Evolutionary conservation across 2,888 invertebrate genomes (phyloP), one percentile per base, ranked within the genome.

Genomic region (Adineta ricciae): DNA sequence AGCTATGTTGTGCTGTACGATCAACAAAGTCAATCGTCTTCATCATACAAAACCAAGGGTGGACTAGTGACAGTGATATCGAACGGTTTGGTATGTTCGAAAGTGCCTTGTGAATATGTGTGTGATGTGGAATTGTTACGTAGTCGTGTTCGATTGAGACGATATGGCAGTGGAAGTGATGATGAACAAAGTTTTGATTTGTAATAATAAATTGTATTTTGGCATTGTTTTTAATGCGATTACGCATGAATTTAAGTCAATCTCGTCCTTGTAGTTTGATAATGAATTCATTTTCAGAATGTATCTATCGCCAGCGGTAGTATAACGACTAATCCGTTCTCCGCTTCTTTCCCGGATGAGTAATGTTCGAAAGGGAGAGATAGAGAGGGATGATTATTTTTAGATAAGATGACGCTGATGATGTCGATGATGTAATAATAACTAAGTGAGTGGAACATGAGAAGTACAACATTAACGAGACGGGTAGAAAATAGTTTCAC

Each of bases 361-460:
- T 27, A 36, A 36, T 64, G 32, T 64, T 32, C 32, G 64, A 32
- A 14, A 64, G 32, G 32, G 14, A 36, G 64, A 64, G 32, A 64
- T 9, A 27, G 27, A 27, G 27, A 56, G 32, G 36, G 32, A 64
- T 64, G 64, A 64, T 64, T 64, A 64, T 64, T 64, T 64, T 64
- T 32, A 64, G 64, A 64, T 64, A 64, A 16, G 64, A 64, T 64
- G 64, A 64, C 27, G 19, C 0, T 64, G 64, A 64, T 64, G 19
- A 16, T 64, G 64, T 32, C 32, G 64, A 64, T 64, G 64, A 64
- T 64, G 64, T 64, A 64, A 64, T 64, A 64, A 64, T 64, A 64
- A 64, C 19, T 64, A 32, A 64, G 32, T 64, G 64, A 64, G 32
- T 64, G 64, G 32, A 64, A 32, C 32, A 64, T 19, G 32, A 64